Base-by-base conservation (phyloP, 2,113 vertebrate species). In the Irena cyanogastra region DNA sequence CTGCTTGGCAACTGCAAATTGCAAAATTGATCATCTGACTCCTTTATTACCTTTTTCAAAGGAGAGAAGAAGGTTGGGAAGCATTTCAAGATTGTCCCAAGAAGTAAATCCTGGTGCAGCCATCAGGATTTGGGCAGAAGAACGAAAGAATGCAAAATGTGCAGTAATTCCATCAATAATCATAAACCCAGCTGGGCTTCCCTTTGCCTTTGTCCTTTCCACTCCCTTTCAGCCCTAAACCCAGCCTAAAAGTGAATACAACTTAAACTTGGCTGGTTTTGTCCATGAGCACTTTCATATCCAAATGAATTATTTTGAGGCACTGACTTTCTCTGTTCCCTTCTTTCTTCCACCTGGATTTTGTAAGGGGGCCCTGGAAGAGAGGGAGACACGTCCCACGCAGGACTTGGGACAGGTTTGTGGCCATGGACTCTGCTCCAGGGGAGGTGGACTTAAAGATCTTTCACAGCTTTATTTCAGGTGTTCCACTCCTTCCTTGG, bases 1-100 rank as follows among this genome's bases (percentile, higher is more conserved):
- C 94, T 96, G 94, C 91, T 89, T 93, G 96, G 88, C 94, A 95
- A 95, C 93, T 78, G 82, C 79, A 94, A 94, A 93, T 96, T 95
- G 71, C 93, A 93, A 22, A 95, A 94, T 84, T 96, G 95, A 93
- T 96, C 87, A 90, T 70, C 93, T 10, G 57, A 70, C 76, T 96
- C 91, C 52, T 95, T 95, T 85, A n/a, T 96, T 90, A 79, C 90
- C 88, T 83, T 79, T 93, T 35, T 41, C 69, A 74, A 89, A 94
- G 74, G 84, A 28, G 70, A 83, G 83, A 26, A 89, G 39, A 6
- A 87, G 42, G 54, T 66, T 63, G 77, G 66, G 79, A 78, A 80
- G 23, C 47, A 52, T 81, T 30, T 84, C 50, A 24, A 78, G 83
- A 26, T 82, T 76, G 39, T 64, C 53, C 9, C 30, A 18, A 24